phyloP scores from a whole-genome alignment of 2,113 vertebrate species.

The Gila orcuttii region DNA sequence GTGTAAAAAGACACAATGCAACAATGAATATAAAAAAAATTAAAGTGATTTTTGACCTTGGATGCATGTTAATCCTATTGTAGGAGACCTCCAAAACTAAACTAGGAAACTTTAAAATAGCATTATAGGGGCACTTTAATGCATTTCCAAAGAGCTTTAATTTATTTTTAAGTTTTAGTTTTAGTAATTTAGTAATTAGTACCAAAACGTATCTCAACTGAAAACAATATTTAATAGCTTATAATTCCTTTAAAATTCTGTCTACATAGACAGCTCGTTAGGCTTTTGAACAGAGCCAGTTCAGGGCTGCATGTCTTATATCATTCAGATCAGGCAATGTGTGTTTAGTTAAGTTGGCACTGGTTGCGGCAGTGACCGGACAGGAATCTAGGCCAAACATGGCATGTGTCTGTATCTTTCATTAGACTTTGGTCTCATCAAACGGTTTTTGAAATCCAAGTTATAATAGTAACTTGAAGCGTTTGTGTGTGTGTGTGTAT shows the following conservation, averaged over 20 bases:
- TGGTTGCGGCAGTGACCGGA: not conserved
- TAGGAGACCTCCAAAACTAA: too few relatives aligned
- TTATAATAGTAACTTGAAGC: constrained; percentile 8
- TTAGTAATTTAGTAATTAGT: not conserved
- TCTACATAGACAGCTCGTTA: not conserved
- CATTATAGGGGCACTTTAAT: too few relatives aligned
- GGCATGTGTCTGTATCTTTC: constrained; percentile 6
- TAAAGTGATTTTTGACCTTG: too few relatives aligned
- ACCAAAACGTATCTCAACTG: not conserved
- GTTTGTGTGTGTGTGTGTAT: not conserved
- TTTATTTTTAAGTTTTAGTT: not conserved
- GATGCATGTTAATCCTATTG: too few relatives aligned
- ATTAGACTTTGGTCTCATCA: constrained; percentile 6
- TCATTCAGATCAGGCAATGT: constrained; percentile 13
- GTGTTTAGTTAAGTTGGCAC: constrained; percentile 26
- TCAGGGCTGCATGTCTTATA: constrained; percentile 18
- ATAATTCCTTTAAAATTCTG: not conserved
- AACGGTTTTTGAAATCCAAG: not conserved
- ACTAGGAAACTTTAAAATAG: too few relatives aligned
- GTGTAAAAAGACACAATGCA: too few relatives aligned
- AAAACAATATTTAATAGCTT: not conserved
- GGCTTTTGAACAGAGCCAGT: not conserved
- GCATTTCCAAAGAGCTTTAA: not conserved
- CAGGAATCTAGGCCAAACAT: constrained; percentile 10
- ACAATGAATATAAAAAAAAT: too few relatives aligned